Evolutionary conservation across 2,797 vertebrate species (phyloP).

Genomic region (Phalloptychus januarius): DNA sequence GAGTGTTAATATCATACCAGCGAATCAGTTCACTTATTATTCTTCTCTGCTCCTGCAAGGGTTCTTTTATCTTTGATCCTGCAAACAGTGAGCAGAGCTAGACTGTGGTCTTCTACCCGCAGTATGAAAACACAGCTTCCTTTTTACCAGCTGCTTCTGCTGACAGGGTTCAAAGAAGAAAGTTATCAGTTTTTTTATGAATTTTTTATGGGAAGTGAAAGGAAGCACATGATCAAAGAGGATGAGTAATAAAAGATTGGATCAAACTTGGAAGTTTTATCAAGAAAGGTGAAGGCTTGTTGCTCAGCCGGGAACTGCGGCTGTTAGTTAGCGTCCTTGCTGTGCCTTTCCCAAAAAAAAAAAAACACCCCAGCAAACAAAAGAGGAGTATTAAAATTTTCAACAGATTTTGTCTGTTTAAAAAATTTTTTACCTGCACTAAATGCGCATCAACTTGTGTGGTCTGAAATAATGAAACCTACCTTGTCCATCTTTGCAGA

Average conservation of each 20-base stretch:
- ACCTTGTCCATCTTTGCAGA: constrained; percentile 66
- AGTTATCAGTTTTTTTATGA: constrained; percentile 21
- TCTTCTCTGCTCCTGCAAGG: constrained; percentile 40
- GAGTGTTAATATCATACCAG: background rate
- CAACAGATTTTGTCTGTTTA: constrained; percentile 22
- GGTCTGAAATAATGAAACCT: constrained; percentile 13
- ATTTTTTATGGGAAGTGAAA: constrained; percentile 26
- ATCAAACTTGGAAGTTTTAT: constrained; percentile 33
- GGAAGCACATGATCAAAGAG: constrained; percentile 47
- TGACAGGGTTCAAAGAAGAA: constrained; percentile 63
- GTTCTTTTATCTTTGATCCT: constrained; percentile 64
- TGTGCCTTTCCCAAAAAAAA: background rate
- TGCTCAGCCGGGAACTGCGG: constrained; percentile 10
- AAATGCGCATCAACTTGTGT: background rate
- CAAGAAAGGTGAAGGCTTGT: constrained; percentile 16
- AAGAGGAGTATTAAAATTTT: constrained; percentile 44
- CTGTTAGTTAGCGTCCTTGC: constrained; percentile 2
- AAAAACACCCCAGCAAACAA: constrained; percentile 13
- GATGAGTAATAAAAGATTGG: constrained; percentile 21
- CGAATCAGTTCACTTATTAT: constrained; percentile 31
- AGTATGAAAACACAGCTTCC: constrained; percentile 61
- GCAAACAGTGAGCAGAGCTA: constrained; percentile 50
- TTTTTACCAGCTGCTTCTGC: constrained; percentile 42
- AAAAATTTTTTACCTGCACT: background rate
- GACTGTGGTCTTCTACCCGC: constrained; percentile 49